Conservation (phyloP, 2,888 invertebrate species). For the Gerris lacustris region DNA sequence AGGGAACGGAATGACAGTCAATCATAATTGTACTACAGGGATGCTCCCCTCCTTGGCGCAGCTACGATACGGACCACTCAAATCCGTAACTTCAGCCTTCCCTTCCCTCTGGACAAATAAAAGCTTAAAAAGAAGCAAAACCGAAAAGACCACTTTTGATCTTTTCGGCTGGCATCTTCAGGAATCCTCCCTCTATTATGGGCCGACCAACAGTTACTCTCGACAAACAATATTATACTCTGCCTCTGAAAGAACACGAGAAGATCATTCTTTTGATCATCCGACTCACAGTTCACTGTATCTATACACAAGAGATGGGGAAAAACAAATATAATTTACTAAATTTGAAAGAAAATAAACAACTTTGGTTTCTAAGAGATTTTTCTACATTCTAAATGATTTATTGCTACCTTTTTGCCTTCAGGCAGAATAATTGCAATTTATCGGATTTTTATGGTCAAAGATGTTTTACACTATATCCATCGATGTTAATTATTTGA, state of each 20-base stretch:
- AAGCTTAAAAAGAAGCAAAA: background rate
- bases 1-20: background rate
- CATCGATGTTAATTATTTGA: no score
- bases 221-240: background rate
- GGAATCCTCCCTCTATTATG: background rate
- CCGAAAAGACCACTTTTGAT: slow-evolving; percentile 3
- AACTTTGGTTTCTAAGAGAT: no score
- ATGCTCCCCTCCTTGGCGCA: background rate
- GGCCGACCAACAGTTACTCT: background rate
- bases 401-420: no score
- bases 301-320: background rate
- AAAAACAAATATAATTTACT: slow-evolving; percentile 2
- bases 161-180: background rate
- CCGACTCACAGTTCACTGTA: background rate
- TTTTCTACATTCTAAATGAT: no score
- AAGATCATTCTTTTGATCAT: background rate
- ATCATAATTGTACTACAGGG: background rate
- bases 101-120: background rate
- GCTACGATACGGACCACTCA: background rate
- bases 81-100: background rate
- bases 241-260: no score
- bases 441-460: no score
- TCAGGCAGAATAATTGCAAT: no score
- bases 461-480: no score
- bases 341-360: background rate